A percentile compares a stretch with the other conserved stretches of the same genome.
Conservation (phyloP, 2,888 invertebrate species). For the Scaptomyza caliginosa region DNA sequence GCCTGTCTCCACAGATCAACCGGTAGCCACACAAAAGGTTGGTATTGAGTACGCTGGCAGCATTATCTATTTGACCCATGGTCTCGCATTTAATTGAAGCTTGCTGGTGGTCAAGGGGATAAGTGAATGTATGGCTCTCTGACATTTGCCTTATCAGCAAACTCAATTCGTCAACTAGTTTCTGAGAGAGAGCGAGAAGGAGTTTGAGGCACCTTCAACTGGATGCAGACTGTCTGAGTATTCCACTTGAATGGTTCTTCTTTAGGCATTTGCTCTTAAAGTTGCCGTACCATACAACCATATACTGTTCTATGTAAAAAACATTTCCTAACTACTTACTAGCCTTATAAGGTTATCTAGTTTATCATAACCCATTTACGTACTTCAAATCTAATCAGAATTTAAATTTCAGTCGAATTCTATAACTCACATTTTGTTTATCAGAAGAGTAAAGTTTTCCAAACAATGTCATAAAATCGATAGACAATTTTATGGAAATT, state of each 20-base stretch:
- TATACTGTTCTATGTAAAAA: no score
- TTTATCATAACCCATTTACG: not conserved
- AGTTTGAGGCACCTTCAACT: not conserved
- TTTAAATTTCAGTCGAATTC: conserved; percentile 48
- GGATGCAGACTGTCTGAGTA: not conserved
- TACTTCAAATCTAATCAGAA: conserved; percentile 41
- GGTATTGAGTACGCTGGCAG: conserved; percentile 50
- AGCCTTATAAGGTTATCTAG: conserved; percentile 19
- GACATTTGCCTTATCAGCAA: conserved; percentile 49
- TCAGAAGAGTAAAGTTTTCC: conserved; percentile 36
- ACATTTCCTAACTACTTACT: not conserved
- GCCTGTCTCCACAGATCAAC: conserved; percentile 44
- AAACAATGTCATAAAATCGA: conserved; percentile 53
- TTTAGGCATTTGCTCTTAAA: no score
- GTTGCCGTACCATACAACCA: no score
- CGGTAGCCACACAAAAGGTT: conserved; percentile 54
- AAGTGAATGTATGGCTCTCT: conserved; percentile 7
- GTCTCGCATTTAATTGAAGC: conserved; percentile 67
- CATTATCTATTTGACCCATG: conserved; percentile 62
- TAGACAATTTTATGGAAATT: conserved; percentile 67
- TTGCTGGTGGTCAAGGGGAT: conserved; percentile 59
- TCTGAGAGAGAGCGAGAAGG: not conserved
- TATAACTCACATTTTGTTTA: conserved; percentile 24
- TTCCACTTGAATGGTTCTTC: conserved; percentile 1
- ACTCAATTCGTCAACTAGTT: conserved; percentile 42